These are phyloP conservation scores for Drosophila leonis DNA, from an alignment of 2,888 invertebrate species.

Conservation along the genomic window DNA sequence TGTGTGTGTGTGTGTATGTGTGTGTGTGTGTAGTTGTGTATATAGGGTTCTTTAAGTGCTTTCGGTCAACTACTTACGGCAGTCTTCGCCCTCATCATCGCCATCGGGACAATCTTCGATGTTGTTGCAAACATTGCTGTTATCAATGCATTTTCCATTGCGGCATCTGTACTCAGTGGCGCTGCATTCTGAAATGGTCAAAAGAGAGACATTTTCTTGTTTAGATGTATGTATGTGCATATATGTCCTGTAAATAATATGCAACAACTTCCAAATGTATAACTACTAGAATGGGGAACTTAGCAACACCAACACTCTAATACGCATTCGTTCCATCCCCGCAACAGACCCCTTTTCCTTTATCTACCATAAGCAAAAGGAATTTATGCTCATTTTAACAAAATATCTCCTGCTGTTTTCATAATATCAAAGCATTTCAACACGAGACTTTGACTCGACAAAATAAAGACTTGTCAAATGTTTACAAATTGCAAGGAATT, in stretches of 20 bases:
- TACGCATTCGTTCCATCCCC: background rate
- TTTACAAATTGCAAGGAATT: background rate
- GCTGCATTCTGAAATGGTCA: conserved; percentile 86
- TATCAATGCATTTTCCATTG: conserved; percentile 88
- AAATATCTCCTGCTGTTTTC: background rate
- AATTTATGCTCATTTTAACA: background rate
- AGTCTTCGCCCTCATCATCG: conserved; percentile 87
- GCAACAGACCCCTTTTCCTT: background rate
- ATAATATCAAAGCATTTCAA: background rate
- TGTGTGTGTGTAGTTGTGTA: conserved; percentile 19
- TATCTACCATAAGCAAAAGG: background rate
- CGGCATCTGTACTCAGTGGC: conserved; percentile 88
- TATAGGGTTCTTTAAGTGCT: background rate
- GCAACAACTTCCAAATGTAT: too few relatives aligned
- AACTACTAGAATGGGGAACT: background rate
- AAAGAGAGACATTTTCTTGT: background rate
- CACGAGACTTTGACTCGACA: background rate
- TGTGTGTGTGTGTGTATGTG: background rate
- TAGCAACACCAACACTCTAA: background rate
- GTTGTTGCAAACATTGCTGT: conserved; percentile 86
- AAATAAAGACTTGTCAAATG: background rate
- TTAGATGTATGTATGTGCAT: background rate
- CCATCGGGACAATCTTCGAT: conserved; percentile 87
- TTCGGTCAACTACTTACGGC: conserved; percentile 81
- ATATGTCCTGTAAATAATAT: background rate